Evolutionary conservation across 2,888 invertebrate genomes (phyloP), one percentile per base, ranked within the genome.

Genomic region (Lepidocyrtoides sp.): DNA sequence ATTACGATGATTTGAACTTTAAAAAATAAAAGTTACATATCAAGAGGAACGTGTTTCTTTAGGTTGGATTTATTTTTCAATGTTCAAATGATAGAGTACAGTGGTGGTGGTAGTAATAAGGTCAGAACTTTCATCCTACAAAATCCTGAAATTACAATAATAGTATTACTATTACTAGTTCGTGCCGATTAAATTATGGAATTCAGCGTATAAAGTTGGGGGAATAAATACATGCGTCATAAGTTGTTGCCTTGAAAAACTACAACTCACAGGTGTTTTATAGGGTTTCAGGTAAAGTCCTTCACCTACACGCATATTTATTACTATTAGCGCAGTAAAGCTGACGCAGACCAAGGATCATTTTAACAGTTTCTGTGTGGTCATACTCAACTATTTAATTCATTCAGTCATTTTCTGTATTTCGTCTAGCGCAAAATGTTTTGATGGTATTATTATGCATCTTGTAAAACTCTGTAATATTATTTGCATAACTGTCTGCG

Each of bases 401-500:
- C 48, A 63, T 48, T 81, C 66, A 88, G 51, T 51, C 51, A 29
- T 29, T 66, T 66, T 3, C 36, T 7, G 17, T 20, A 66, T 44
- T 41, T 72, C 41, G 69, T 72, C 41, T 72, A 36, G 69, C 69
- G 7, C 7, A 14, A 72, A 48, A 75, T 36, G 14, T 69, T 17
- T 17, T 36, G 36, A 69, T 69, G 3, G 10, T 17, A 20, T 36
- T 72, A 75, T 48, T 75, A 75, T 66, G 41, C 20, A 85, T 54
- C 79, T 29, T 54, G 54, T 79, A 85, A 77, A 86, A 77, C 44
- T 88, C 69, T 57, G 88, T 81, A 88, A 81, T 60, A 14, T 10
- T 88, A 88, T 88, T 88, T 88, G 81, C 81, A 88, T 79, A 88
- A 88, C 81, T 88, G 77, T 77, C 51, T 20, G 77, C 23, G n/a